These are phyloP conservation scores for Lepus americanus DNA, from an alignment of 2,113 vertebrate species.

Conservation along the genomic window DNA sequence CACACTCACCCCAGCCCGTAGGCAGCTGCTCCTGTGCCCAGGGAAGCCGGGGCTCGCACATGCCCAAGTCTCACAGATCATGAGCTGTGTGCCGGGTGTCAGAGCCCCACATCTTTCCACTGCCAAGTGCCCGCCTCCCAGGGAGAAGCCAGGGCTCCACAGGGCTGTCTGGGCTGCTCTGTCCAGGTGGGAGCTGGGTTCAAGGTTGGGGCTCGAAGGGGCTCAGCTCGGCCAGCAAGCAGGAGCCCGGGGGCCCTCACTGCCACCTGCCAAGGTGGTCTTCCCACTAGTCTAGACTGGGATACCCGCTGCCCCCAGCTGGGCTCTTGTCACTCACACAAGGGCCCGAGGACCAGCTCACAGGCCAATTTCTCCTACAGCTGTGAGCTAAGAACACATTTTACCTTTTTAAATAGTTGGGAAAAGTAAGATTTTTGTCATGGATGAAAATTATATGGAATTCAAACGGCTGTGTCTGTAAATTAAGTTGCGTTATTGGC, in stretches of 20 bases:
- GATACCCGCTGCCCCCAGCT: rapidly evolving
- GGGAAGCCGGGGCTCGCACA: background rate
- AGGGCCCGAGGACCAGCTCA: no score
- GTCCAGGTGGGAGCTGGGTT: background rate
- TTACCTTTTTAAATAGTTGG: background rate
- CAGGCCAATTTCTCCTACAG: rapidly evolving
- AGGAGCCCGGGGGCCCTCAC: background rate
- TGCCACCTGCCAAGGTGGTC: background rate
- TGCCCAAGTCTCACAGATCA: background rate
- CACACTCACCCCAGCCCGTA: background rate
- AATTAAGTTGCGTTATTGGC: background rate
- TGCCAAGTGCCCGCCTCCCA: background rate
- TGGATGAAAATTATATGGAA: background rate
- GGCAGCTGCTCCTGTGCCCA: no score
- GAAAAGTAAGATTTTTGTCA: background rate
- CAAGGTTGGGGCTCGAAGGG: background rate
- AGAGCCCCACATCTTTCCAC: background rate
- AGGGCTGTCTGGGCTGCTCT: background rate
- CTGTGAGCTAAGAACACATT: background rate
- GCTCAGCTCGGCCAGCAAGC: background rate
- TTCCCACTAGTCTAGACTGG: background rate
- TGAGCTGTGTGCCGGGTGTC: background rate
- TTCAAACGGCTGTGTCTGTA: background rate
- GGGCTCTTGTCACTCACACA: background rate
- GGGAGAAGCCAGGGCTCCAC: no score